These are phyloP conservation scores for Panthera uncia DNA, from an alignment of 2,113 vertebrate genomes.

Conservation along the genomic window DNA sequence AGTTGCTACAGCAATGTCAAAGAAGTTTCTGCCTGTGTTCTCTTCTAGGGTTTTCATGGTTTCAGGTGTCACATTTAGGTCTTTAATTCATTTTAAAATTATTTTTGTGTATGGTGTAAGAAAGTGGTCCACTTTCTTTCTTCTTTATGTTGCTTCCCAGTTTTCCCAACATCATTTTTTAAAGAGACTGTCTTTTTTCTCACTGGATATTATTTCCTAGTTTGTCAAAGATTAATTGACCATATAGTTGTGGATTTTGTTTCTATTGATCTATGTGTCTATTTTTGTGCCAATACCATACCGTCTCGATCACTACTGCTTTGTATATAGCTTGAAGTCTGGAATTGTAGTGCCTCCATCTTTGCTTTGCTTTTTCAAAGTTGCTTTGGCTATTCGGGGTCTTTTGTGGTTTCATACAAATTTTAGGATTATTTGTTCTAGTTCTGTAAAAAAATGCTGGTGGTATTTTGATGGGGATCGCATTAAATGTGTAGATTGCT, in stretches of 20 bases:
- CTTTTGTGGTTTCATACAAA: not conserved
- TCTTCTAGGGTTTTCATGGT: too few species aligned
- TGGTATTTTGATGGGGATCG: not conserved
- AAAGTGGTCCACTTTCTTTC: not conserved
- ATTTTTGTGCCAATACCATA: not conserved
- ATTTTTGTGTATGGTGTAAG: not conserved
- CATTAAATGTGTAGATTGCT: not conserved
- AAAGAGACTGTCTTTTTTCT: not conserved
- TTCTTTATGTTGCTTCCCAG: not conserved
- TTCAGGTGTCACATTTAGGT: not conserved
- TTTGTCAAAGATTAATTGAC: not conserved
- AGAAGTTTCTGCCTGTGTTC: too few species aligned
- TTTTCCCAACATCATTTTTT: not conserved
- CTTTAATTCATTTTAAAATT: not conserved
- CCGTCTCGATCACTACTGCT: not conserved
- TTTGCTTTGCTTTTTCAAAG: not conserved
- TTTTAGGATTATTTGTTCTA: not conserved
- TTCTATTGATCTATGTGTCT: not conserved
- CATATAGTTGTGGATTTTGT: not conserved
- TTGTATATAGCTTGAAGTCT: not conserved
- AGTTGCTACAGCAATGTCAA: too few species aligned
- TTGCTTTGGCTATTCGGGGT: not conserved
- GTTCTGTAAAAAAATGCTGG: not conserved
- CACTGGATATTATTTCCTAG: not conserved
- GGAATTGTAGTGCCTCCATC: not conserved